Evolutionary conservation across 2,113 vertebrate species (phyloP).

Genomic region (Cygnus atratus): DNA sequence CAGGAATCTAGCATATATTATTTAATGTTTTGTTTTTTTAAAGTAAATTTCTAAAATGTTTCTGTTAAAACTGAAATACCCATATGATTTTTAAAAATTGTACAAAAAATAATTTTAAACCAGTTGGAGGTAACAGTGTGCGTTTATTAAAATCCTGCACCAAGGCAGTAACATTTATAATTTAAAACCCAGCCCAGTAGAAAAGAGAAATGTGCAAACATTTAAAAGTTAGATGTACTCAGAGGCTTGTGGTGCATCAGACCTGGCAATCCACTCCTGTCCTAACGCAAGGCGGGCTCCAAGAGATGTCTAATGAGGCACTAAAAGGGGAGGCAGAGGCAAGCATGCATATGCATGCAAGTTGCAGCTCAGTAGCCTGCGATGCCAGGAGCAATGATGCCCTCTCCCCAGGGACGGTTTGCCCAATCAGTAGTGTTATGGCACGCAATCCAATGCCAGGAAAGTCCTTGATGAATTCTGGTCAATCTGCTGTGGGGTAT

Average conservation of each 20-base stretch:
- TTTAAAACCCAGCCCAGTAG: slow-evolving; percentile 82
- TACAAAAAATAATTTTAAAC: slow-evolving; percentile 69
- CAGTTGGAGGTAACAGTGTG: slow-evolving; percentile 82
- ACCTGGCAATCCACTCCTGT: slow-evolving; percentile 37
- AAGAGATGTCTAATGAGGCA: slow-evolving; percentile 49
- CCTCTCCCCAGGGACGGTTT: slow-evolving; percentile 28
- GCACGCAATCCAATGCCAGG: slow-evolving; percentile 37
- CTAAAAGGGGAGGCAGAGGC: slow-evolving; percentile 29
- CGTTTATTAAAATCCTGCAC: slow-evolving; percentile 79
- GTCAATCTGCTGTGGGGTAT: slow-evolving; percentile 71
- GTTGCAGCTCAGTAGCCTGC: slow-evolving; percentile 9
- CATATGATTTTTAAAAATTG: slow-evolving; percentile 71
- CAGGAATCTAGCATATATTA: slow-evolving; percentile 80
- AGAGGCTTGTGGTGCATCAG: slow-evolving; percentile 57
- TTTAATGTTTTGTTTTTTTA: slow-evolving; percentile 65
- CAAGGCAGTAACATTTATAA: slow-evolving; percentile 74
- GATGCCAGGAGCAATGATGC: neutral
- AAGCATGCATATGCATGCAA: neutral
- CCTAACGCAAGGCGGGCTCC: slow-evolving; percentile 46
- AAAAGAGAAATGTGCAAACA: slow-evolving; percentile 81
- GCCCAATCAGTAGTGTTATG: slow-evolving; percentile 77
- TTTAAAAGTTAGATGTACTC: slow-evolving; percentile 52
- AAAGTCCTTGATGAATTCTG: neutral
- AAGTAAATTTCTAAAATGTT: slow-evolving; percentile 81
- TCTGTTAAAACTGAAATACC: slow-evolving; percentile 79